Evolutionary conservation across 1,140 invertebrate genomes (phyloP).

Genomic region (Macrosteles quadrilineatus): DNA sequence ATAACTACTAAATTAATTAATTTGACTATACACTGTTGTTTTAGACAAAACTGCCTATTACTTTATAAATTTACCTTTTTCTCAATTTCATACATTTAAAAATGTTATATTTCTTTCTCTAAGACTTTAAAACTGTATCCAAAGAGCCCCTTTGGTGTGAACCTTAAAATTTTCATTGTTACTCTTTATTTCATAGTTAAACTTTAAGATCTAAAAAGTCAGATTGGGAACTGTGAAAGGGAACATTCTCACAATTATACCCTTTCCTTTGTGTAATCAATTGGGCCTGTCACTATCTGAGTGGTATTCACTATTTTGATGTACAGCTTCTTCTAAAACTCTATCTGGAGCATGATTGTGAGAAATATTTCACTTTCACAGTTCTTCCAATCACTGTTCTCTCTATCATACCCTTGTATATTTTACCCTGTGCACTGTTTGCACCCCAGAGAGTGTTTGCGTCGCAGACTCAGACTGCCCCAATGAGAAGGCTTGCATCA

Average conservation of each 20-base stretch:
- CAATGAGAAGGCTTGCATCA: slow-evolving; percentile 87
- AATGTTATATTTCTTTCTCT: too few species aligned
- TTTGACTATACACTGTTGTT: too few species aligned
- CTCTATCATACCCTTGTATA: slow-evolving; percentile 28
- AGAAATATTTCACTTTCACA: slow-evolving; percentile 43
- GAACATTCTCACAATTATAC: slow-evolving; percentile 51
- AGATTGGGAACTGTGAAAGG: slow-evolving; percentile 58
- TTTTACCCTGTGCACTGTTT: slow-evolving; percentile 32
- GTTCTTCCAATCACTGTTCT: slow-evolving; percentile 41
- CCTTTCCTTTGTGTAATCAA: slow-evolving; percentile 4
- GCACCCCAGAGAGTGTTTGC: slow-evolving; percentile 76
- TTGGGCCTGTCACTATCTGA: background rate
- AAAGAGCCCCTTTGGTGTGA: slow-evolving; percentile 7
- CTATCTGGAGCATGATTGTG: slow-evolving; percentile 38
- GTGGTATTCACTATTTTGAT: slow-evolving; percentile 38
- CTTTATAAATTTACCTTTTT: too few species aligned
- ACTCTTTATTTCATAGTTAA: slow-evolving; percentile 28
- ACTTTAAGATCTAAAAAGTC: slow-evolving; percentile 42
- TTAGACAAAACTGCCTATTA: too few species aligned
- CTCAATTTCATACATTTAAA: too few species aligned
- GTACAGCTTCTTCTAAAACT: slow-evolving; percentile 16
- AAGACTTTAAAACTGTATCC: background rate
- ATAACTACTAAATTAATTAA: too few species aligned
- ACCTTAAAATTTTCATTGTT: slow-evolving; percentile 26
- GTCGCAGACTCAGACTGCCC: slow-evolving; percentile 87